Evolutionary conservation across 2,888 invertebrate species (phyloP), one percentile per base, ranked within the genome.

Genomic region (Junonia oenone): DNA sequence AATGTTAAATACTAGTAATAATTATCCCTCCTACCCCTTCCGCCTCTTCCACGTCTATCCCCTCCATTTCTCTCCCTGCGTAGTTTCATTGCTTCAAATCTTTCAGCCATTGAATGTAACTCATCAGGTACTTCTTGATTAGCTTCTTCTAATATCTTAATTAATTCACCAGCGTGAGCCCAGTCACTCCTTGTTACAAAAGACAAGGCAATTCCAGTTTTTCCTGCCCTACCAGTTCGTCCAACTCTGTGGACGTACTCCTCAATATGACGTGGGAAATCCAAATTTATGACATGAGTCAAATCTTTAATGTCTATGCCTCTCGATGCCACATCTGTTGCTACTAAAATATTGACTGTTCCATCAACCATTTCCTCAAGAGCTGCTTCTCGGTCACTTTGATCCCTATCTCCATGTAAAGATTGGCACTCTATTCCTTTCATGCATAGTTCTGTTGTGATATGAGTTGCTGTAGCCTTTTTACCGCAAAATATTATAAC

Each of bases 211-310:
- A 93, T 93, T 0, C 99, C 98, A 0, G 92, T 93, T 58, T 93
- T 93, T 13, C 98, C 98, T 13, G 99, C 98, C 56, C 98, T 92
- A 0, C 98, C 99, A 0, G 98, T 99, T 58, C 99, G 92, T 0
- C 98, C 98, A n/a, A 99, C 97, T 59, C 98, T 92, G 76, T 99
- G 98, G 0, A 97, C 97, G 83, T 98, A 99, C 72, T 99, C 98
- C 77, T 98, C 98, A 68, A 98, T 97, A 69, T 98, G 97, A 13
- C 95, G 92, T 0, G 98, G 98, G 72, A 98, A 98, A 81, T 99
- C 98, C 68, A 94, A 96, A 80, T 99, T 99, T 22, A 98, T 87
- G 1, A 99, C 97, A 80, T 97, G 95, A 84, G 96, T 95, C 8
- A 97, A 91, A 73, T 97, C 96, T 69, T 95, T 94, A 51, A 97